Percentiles rank a stretch among this genome's conserved stretches.
phyloP scores from a whole-genome alignment of 2,113 vertebrate genomes.

The Zootoca vivipara region DNA sequence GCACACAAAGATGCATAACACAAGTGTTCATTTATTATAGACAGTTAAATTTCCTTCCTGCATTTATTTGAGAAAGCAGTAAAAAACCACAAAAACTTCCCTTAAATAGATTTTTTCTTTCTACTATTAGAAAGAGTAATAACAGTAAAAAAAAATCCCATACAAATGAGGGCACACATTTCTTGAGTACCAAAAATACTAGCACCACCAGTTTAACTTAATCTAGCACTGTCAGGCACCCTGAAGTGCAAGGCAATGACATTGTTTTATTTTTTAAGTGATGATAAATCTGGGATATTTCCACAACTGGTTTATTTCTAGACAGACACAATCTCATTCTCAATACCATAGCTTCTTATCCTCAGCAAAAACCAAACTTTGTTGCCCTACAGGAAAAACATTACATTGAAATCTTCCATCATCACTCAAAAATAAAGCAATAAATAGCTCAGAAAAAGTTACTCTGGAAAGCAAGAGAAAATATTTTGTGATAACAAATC shows the following conservation, averaged over 20 bases:
- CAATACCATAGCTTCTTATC: background rate
- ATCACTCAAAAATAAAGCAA: background rate
- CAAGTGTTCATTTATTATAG: constrained; percentile 33
- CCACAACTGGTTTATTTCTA: background rate
- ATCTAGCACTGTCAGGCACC: background rate
- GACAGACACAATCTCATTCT: background rate
- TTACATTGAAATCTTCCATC: background rate
- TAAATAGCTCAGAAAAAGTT: too few species aligned
- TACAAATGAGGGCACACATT: background rate
- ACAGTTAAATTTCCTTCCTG: background rate
- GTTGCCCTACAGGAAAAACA: background rate
- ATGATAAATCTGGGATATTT: background rate
- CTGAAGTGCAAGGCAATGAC: background rate
- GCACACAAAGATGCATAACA: constrained; percentile 17
- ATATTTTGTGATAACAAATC: background rate
- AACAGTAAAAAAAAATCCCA: background rate
- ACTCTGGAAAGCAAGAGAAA: too few species aligned
- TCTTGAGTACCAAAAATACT: background rate
- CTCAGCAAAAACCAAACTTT: background rate
- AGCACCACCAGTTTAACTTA: background rate
- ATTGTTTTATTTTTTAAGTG: background rate
- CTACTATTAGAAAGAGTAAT: accelerated
- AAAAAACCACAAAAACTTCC: constrained; percentile 2
- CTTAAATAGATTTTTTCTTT: background rate
- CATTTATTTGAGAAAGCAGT: constrained; percentile 9